Evolutionary conservation across 2,888 invertebrate species (phyloP).

Genomic region (Rhyacophila evoluta): DNA sequence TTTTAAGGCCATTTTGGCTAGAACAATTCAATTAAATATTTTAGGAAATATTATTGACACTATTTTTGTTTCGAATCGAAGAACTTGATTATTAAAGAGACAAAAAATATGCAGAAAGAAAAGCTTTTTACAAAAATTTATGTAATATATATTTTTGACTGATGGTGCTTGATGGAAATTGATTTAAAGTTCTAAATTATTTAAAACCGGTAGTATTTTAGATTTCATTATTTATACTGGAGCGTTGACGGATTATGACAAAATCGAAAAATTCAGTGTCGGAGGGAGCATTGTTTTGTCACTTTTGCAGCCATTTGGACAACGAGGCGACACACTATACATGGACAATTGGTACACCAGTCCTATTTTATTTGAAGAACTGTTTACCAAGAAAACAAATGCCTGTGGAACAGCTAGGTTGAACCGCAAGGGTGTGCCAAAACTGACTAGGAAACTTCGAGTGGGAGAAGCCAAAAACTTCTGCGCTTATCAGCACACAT

Average conservation of each 20-base stretch:
- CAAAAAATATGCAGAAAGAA: too few species aligned
- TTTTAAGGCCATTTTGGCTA: too few species aligned
- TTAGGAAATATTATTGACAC: too few species aligned
- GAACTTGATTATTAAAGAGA: too few species aligned
- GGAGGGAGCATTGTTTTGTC: not conserved
- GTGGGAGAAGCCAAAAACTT: not conserved
- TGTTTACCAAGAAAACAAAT: not conserved
- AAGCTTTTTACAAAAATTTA: too few species aligned
- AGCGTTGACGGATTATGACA: not conserved
- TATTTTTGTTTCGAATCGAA: too few species aligned
- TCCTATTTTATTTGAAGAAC: not conserved
- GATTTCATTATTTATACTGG: not conserved
- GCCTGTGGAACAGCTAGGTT: not conserved
- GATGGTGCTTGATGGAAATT: too few species aligned
- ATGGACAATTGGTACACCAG: not conserved
- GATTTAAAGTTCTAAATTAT: too few species aligned
- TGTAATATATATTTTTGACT: too few species aligned
- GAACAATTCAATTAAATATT: too few species aligned
- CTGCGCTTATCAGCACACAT: not conserved
- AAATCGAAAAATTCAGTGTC: not conserved
- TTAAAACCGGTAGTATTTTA: too few species aligned
- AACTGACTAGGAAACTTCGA: not conserved
- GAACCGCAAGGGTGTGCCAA: not conserved
- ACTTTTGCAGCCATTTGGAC: not conserved
- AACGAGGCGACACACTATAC: not conserved